phyloP scores from a whole-genome alignment of 2,888 invertebrate species.

The Microplitis deprimator region DNA sequence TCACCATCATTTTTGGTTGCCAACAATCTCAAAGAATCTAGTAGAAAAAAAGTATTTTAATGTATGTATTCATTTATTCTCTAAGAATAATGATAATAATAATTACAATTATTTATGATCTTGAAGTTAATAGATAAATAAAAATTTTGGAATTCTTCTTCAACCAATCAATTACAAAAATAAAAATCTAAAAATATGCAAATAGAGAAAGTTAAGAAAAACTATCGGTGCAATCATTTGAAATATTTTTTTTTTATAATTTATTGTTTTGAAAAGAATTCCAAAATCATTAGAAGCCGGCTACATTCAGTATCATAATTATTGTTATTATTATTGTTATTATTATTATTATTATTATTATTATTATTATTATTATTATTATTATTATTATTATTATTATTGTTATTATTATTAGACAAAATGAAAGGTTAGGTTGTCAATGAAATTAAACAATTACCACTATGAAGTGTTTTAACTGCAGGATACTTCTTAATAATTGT shows the following conservation, averaged over 20 bases:
- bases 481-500: background rate
- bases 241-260: too few species aligned
- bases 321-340: background rate
- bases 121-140: too few species aligned
- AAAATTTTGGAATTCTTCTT: too few species aligned
- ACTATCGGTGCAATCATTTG: too few species aligned
- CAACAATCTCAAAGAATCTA: constrained; percentile 41
- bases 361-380: background rate
- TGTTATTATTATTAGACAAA: constrained; percentile 24
- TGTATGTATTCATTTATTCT: too few species aligned
- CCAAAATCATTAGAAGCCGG: too few species aligned
- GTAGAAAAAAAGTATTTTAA: background rate
- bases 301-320: too few species aligned
- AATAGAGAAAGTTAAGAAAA: too few species aligned
- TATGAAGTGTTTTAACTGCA: constrained; percentile 19
- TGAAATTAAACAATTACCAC: constrained; percentile 37
- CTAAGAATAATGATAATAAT: background rate
- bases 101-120: constrained; percentile 32
- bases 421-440: background rate
- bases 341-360: background rate
- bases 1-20: constrained; percentile 58
- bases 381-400: background rate
- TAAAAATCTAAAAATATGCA: too few species aligned
- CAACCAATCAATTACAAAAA: too few species aligned
- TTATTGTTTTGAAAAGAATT: too few species aligned